These are phyloP conservation scores for Clitarchus hookeri DNA, from an alignment of 2,888 invertebrate species.

Conservation along the genomic window DNA sequence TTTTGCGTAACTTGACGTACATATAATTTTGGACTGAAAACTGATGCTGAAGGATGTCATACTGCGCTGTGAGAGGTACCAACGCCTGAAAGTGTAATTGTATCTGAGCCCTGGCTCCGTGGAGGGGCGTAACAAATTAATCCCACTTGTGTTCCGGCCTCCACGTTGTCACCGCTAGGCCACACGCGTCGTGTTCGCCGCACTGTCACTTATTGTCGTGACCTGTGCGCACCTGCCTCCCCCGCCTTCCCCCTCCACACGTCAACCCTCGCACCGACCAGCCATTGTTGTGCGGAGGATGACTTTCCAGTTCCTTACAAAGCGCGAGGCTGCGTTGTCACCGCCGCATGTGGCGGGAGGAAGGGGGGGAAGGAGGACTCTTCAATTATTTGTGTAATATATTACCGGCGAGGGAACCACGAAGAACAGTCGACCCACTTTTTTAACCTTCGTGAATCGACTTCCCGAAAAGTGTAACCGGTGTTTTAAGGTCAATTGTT, in stretches of 20 bases:
- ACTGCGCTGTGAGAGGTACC: too few relatives aligned
- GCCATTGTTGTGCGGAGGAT: neutral
- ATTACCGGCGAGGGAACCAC: neutral
- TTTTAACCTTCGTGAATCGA: too few relatives aligned
- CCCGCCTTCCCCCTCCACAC: neutral
- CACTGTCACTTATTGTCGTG: slow-evolving; percentile 5
- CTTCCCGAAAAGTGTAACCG: too few relatives aligned
- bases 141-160: neutral
- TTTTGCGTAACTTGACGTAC: too few relatives aligned
- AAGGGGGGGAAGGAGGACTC: neutral
- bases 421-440: neutral
- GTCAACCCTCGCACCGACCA: neutral
- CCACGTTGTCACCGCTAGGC: neutral
- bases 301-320: neutral
- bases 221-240: neutral
- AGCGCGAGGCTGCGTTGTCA: neutral
- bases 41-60: too few relatives aligned
- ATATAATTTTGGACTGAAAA: too few relatives aligned
- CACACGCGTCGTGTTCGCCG: neutral
- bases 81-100: too few relatives aligned
- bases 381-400: neutral
- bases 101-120: too few relatives aligned
- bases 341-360: neutral
- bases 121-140: neutral
- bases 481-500: too few relatives aligned